Percentiles rank a stretch among this genome's conserved stretches.
Conservation (phyloP, 2,888 invertebrate species). For the Baccha elongata region DNA sequence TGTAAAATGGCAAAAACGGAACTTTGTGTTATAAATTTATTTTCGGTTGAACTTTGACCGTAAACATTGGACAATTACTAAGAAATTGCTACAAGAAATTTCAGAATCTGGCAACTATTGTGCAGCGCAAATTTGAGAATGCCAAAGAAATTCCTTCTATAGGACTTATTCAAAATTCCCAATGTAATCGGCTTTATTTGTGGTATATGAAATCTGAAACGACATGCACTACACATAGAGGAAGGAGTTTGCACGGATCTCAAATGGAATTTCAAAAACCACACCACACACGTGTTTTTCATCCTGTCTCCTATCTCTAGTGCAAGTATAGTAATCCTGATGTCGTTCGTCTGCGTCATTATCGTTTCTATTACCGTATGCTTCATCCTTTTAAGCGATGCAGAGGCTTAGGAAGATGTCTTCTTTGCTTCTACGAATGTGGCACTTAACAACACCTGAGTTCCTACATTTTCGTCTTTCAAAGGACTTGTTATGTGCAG, state of each 20-base stretch:
- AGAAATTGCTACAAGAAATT: too few relatives aligned
- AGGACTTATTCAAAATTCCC: conserved; percentile 35
- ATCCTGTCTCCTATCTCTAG: conserved; percentile 1
- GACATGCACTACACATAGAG: not conserved
- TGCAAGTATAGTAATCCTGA: conserved; percentile 44
- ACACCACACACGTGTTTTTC: not conserved
- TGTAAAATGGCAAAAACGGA: too few relatives aligned
- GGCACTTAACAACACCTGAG: conserved; percentile 55
- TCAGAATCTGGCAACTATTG: conserved; percentile 23
- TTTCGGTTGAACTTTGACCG: too few relatives aligned
- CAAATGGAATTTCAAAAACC: conserved; percentile 32
- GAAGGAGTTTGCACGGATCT: conserved; percentile 26
- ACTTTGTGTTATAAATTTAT: too few relatives aligned
- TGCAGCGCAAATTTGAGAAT: conserved; percentile 8
- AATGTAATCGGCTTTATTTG: conserved; percentile 62
- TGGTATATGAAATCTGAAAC: conserved; percentile 31
- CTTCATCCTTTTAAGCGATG: conserved; percentile 34
- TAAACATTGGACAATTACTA: too few relatives aligned
- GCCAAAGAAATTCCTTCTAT: conserved; percentile 27
- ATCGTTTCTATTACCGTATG: conserved; percentile 53
- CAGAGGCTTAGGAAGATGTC: conserved; percentile 48
- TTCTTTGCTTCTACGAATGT: conserved; percentile 25
- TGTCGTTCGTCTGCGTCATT: conserved; percentile 55
- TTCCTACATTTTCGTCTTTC: conserved; percentile 1
- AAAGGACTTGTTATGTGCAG: not conserved